phyloP scores from a whole-genome alignment of 2,113 vertebrate species.

The Albula goreensis region DNA sequence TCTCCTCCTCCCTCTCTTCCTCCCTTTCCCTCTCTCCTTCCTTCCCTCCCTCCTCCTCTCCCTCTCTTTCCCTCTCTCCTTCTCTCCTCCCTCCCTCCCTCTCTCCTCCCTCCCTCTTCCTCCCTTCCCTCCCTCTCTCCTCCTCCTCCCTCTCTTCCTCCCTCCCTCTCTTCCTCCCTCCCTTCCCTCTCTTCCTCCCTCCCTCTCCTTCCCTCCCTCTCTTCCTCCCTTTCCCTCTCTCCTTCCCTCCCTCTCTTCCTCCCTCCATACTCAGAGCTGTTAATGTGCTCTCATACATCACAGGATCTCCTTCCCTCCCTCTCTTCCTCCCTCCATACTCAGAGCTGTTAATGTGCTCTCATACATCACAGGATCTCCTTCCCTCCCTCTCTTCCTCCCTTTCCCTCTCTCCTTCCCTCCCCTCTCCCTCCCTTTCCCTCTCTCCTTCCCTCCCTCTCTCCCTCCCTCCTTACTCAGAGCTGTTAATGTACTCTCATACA shows the following conservation, averaged over 20 bases:
- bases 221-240: background rate
- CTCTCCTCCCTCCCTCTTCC: background rate
- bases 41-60: background rate
- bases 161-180: background rate
- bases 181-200: background rate
- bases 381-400: too few species aligned
- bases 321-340: too few species aligned
- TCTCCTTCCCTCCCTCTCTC: too few species aligned
- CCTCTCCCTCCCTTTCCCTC: too few species aligned
- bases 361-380: too few species aligned
- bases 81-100: background rate
- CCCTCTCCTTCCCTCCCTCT: too few species aligned
- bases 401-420: too few species aligned
- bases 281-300: too few species aligned
- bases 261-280: too few species aligned
- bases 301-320: too few species aligned
- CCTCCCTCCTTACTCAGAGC: too few species aligned
- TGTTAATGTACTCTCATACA: background rate
- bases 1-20: background rate
- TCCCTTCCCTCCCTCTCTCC: too few species aligned
- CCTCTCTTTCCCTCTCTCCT: background rate
- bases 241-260: background rate
- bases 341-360: background rate
- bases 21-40: background rate
- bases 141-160: background rate